Evolutionary conservation across 2,113 vertebrate species (phyloP), one percentile per base, ranked within the genome.

Genomic region (Zosterops pallidus): DNA sequence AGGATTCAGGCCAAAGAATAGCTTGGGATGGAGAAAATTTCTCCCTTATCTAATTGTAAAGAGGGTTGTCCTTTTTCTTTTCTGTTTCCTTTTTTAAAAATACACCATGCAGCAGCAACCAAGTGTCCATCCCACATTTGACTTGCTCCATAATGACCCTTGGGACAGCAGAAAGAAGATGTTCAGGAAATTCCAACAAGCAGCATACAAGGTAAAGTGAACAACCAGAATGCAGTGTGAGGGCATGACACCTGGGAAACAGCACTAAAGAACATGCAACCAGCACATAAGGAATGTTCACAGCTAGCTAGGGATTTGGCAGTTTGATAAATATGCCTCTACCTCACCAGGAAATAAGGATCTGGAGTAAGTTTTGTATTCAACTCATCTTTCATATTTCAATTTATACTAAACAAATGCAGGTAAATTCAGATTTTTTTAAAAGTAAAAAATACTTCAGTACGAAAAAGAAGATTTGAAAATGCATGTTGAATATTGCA

Each of bases 131-230:
- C 98, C 99, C 11, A 97, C 93, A 42, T 99, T 99, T 60, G 96
- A 98, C 46, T 94, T 97, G 39, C 97, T 98, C 69, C 33, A 20
- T 41, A 98, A 98, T 79, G 97, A 98, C 55, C 96, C 95, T 21
- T 98, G 98, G 98, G 95, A 97, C 68, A 94, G 92, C 60, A 98
- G 96, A 76, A 97, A 91, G 18, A 96, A 98, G 85, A 97, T 95
- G 52, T 94, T 98, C 56, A 97, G 86, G 71, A 97, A 97, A 63
- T 99, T 99, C 90, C 99, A 99, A 78, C 98, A 99, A 96, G 98
- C 97, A 60, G 98, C 97, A 18, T 98, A 98, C 71, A 99, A 98
- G 99, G 99, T 99, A 97, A 90, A 7, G 33, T 80, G 55, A 74
- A 69, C 41, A 60, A 82, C 9, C 55, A 75, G 39, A 75, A 6